These are phyloP conservation scores for Thrips palmi DNA, from an alignment of 1,140 invertebrate genomes.

Conservation along the genomic window DNA sequence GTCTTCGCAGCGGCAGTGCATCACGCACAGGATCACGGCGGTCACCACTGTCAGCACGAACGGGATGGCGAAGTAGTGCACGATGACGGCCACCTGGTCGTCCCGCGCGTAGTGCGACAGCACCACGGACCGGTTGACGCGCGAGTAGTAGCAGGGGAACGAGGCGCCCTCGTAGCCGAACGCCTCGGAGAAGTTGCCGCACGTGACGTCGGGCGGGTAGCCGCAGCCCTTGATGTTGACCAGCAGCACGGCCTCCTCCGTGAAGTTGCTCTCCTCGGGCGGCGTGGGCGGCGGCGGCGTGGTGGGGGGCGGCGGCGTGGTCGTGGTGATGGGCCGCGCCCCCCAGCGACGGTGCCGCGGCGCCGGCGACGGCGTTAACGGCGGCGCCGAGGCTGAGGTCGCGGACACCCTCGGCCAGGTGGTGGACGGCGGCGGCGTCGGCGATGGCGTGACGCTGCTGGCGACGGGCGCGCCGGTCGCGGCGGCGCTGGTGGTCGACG, in stretches of 20 bases:
- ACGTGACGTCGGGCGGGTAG: conserved; percentile 70
- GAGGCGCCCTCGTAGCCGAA: conserved; percentile 55
- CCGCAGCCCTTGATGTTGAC: conserved; percentile 72
- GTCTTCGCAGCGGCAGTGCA: conserved; percentile 61
- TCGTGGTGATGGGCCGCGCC: conserved; percentile 13
- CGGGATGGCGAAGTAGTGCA: conserved; percentile 61
- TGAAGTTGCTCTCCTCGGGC: conserved; percentile 17
- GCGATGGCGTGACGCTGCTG: too few relatives aligned
- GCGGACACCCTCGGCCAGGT: too few relatives aligned
- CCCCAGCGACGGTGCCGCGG: too few relatives aligned
- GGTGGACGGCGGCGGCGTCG: too few relatives aligned
- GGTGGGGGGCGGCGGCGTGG: conserved; percentile 2
- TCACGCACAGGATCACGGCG: conserved; percentile 60
- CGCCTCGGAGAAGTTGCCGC: conserved; percentile 57
- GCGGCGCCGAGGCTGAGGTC: too few relatives aligned
- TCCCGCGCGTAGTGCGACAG: conserved; percentile 60
- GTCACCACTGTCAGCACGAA: conserved; percentile 64
- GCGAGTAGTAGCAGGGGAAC: conserved; percentile 70
- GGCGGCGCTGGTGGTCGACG: too few relatives aligned
- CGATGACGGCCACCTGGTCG: conserved; percentile 56
- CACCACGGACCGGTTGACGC: conserved; percentile 59
- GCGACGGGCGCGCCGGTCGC: too few relatives aligned
- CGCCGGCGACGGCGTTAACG: not conserved
- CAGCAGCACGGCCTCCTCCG: conserved; percentile 43
- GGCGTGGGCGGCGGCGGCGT: conserved; percentile 27